Evolutionary conservation across 1,140 invertebrate species (phyloP), one percentile per base, ranked within the genome.

Genomic region (Anoplophora glabripennis): DNA sequence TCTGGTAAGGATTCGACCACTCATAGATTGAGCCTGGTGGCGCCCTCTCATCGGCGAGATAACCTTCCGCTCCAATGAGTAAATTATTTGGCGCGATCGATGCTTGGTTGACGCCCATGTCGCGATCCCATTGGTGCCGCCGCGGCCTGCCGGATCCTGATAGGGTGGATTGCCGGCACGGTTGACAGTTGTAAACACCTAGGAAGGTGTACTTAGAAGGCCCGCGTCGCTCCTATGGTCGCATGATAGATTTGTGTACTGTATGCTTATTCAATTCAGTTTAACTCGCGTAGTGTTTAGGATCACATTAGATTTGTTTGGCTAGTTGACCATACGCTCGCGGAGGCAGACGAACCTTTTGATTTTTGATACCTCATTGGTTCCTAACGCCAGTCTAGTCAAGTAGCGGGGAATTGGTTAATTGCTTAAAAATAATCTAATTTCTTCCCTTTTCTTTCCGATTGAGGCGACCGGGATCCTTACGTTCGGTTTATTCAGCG

Each of bases 11-110:
- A 34, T 52, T 49, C 52, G 48, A 60, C 42, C 57, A 58, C 17
- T 51, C 41, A 14, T 41, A 36, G 53, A 52, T 38, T 37, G 45
- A 34, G 52, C 53, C 54, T 53, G 17, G 65, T 72, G 71, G 71
- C 70, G 65, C 67, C 70, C 72, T 74, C 72, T 71, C 60, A 63
- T 53, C 72, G 72, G 68, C 49, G 48, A 62, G 64, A 68, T 61
- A 63, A 53, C 63, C 65, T 74, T 67, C 63, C 72, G 70, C 70
- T 56, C 72, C 67, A 73, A 70, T 72, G 65, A 65, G 54, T 70
- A 69, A 66, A 65, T 69, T 59, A 66, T 48, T 47, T 37, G 33
- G 40, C 44, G 44, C 45, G 64, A 74, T 71, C 71, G 67, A 74
- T 73, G 59, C 45, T 34, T 17, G 63, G 57, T 53, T 59, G 45